phyloP scores from a whole-genome alignment of 2,888 invertebrate species.

The Odontomyia ornata region DNA sequence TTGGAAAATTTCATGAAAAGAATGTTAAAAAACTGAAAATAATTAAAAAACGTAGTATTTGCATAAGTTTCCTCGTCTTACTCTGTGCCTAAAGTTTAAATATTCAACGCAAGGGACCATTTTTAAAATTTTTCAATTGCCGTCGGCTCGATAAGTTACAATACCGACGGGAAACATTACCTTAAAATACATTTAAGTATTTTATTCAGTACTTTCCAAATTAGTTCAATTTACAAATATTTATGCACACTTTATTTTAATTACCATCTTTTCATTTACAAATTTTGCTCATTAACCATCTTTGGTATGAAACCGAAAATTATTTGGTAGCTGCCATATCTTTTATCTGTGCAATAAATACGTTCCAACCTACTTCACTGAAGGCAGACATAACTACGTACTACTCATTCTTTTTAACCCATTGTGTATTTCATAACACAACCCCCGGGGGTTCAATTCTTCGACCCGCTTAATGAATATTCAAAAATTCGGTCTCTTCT shows the following conservation, averaged over 20 bases:
- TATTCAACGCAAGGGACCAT: too few relatives aligned
- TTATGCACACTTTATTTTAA: constrained; percentile 1
- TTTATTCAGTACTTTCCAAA: neutral
- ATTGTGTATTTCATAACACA: constrained; percentile 19
- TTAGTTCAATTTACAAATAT: neutral
- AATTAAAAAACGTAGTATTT: too few relatives aligned
- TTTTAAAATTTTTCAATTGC: too few relatives aligned
- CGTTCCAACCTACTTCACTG: constrained; percentile 12
- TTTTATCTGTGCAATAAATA: constrained; percentile 29
- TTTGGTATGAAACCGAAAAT: constrained; percentile 45
- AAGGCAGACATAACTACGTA: neutral
- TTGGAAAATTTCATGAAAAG: too few relatives aligned
- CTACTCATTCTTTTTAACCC: neutral
- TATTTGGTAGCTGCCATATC: constrained; percentile 47
- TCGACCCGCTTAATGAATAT: constrained; percentile 38
- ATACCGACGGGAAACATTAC: neutral
- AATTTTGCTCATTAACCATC: constrained; percentile 27
- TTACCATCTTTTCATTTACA: constrained; percentile 31
- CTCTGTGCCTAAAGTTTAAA: too few relatives aligned
- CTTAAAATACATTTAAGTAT: neutral
- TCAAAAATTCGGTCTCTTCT: constrained; percentile 14
- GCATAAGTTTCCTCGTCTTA: too few relatives aligned
- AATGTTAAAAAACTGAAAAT: too few relatives aligned
- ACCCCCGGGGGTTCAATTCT: constrained; percentile 19
- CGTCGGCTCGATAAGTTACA: neutral